Evolutionary conservation across 2,888 invertebrate genomes (phyloP).

Genomic region (Bembecia ichneumoniformis): DNA sequence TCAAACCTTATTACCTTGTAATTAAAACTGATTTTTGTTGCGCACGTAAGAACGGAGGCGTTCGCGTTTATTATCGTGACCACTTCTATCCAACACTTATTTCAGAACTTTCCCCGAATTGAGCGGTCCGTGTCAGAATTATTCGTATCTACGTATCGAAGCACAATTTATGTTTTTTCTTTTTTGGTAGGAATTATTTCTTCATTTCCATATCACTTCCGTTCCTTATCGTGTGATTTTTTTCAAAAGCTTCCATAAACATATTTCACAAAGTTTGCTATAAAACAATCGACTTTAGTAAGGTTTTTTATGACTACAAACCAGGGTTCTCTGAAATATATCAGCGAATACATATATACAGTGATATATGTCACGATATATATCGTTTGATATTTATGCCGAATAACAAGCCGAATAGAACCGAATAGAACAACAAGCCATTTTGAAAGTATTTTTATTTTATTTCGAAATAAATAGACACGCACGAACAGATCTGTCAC

Average conservation of each 20-base stretch:
- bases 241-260: not conserved
- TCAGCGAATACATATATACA: no score
- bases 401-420: no score
- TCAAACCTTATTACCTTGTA: conserved; percentile 23
- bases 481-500: no score
- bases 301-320: no score
- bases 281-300: no score
- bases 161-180: conserved; percentile 42
- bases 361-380: no score
- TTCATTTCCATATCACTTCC: conserved; percentile 40
- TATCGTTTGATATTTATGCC: no score
- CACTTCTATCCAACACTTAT: conserved; percentile 69
- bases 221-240: conserved; percentile 7
- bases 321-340: no score
- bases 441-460: no score
- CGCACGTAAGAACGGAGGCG: not conserved
- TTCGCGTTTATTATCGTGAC: conserved; percentile 53
- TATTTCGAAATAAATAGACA: no score
- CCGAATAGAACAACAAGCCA: no score
- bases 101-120: conserved; percentile 59
- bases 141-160: conserved; percentile 40
- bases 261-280: no score
- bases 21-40: conserved; percentile 28
- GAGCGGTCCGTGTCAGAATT: conserved; percentile 65
- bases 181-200: conserved; percentile 57